Evolutionary conservation across 2,888 invertebrate species (phyloP), one percentile per base, ranked within the genome.

Genomic region (Graphium colonna): DNA sequence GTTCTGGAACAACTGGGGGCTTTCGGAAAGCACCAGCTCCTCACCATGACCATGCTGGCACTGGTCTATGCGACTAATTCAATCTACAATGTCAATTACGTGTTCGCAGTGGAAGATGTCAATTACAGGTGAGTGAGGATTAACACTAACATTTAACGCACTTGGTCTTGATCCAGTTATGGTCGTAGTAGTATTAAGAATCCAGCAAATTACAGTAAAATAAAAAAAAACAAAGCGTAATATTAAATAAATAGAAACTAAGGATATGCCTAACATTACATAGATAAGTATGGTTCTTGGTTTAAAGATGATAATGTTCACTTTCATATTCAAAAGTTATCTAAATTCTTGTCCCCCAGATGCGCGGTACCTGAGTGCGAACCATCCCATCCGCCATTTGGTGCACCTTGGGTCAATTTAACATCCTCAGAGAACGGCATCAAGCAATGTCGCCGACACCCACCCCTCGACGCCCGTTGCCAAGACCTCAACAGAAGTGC

Each of bases 51-150:
- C 56, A 79, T 88, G 82, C 68, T 88, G 61, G 78, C 86, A 21
- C 71, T 88, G 40, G 86, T 88, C 12, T 88, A 88, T 65, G 73
- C 85, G 18, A 87, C 88, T 56, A 86, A 87, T 71, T 83, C 89
- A 55, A 86, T 88, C 76, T 88, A 88, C 61, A 88, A 85, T 56
- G 77, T 81, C 53, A 88, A 88, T 65, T 88, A 85, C 36, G 87
- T 88, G 44, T 88, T 88, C 61, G 85, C 84, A 0, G 84, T 87
- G 0, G 85, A 86, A 43, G 83, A 87, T 18, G 78, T 80, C 2
- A 72, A 70, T 16, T 88, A 87, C 69, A 83, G 88, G 88, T 85
- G 21, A 59, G 40, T 31, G 1, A 15, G n/a, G 9, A n/a, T n/a
- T n/a, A n/a, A n/a, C n/a, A n/a, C n/a, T n/a, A n/a, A n/a, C n/a